phyloP scores from a whole-genome alignment of 2,888 invertebrate genomes.

The Bombyx huttoni region DNA sequence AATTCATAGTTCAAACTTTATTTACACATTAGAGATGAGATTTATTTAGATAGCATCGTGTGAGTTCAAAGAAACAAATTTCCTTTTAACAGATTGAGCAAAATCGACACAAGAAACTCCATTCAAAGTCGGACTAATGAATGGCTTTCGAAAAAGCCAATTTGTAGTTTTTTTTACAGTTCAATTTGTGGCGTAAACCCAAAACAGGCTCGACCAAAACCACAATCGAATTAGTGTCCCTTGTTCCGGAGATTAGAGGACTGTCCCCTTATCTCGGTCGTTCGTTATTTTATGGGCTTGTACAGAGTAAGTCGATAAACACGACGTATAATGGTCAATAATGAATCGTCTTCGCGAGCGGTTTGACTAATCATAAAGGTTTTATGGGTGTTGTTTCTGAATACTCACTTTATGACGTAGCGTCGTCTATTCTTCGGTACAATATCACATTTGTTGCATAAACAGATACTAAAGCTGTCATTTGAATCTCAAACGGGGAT shows the following conservation, averaged over 20 bases:
- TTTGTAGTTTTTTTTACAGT: slow-evolving; percentile 72
- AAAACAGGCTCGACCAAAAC: slow-evolving; percentile 67
- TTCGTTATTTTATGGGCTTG: slow-evolving; percentile 73
- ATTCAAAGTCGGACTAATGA: slow-evolving; percentile 65
- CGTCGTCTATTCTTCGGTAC: slow-evolving; percentile 18
- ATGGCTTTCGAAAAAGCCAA: slow-evolving; percentile 64
- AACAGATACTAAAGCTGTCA: slow-evolving; percentile 31
- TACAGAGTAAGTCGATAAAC: slow-evolving; percentile 70
- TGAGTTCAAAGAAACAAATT: slow-evolving; percentile 40
- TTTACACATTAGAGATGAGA: slow-evolving; percentile 8
- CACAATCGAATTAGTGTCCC: slow-evolving; percentile 74
- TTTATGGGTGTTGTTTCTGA: slow-evolving; percentile 61
- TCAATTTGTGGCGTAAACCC: slow-evolving; percentile 71
- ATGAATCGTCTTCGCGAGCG: slow-evolving; percentile 67
- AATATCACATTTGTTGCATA: slow-evolving; percentile 34
- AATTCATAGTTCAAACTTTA: too few relatives aligned
- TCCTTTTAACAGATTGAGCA: slow-evolving; percentile 71
- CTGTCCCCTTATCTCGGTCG: slow-evolving; percentile 71
- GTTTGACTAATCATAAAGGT: slow-evolving; percentile 70
- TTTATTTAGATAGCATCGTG: slow-evolving; percentile 21
- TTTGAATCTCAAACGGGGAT: slow-evolving; percentile 12
- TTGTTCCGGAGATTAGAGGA: slow-evolving; percentile 72
- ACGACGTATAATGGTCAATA: slow-evolving; percentile 69
- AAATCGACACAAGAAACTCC: slow-evolving; percentile 65
- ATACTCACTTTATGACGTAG: slow-evolving; percentile 45